Evolutionary conservation across 2,113 vertebrate species (phyloP), one percentile per base, ranked within the genome.

Genomic region (Gymnobelideus leadbeateri): DNA sequence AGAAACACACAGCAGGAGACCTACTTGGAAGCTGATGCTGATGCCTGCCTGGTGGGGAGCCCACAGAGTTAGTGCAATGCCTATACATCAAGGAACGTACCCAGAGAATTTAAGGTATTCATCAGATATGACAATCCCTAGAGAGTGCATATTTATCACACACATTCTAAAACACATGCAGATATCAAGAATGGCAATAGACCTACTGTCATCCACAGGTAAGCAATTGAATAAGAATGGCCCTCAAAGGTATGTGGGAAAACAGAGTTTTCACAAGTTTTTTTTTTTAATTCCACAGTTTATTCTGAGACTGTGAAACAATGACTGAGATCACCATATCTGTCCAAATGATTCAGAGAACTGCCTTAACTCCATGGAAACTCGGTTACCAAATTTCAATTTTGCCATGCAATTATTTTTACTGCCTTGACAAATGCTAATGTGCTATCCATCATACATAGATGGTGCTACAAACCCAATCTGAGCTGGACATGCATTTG

Each of bases 21-120:
- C 93, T 61, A 51, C 49, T 91, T 95, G 94, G 92, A 95, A 96
- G 92, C 95, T 53, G 90, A 49, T 43, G 96, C 95, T 97, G 97
- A 94, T 51, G 93, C 97, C 97, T 97, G 98, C 97, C 97, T 98
- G 77, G 91, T 57, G 96, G 98, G 94, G 89, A 94, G 94, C 98
- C 94, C 96, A 92, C 57, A 47, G 25, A 43, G 92, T 91, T 95
- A 95, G 97, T 93, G 93, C 93, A 96, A 94, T 28, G 89, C 95
- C 96, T 97, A 96, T 37, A 92, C 97, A 98, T 98, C 98, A 98
- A 55, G 97, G 98, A 94, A 94, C 95, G 98, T 50, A 95, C 97
- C 97, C 98, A 91, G 52, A 94, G 43, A 97, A 96, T 97, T 97
- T 95, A 96, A 98, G 95, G 93, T 68, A 97, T 98, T 96, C 97